Percentiles rank a stretch among this genome's conserved stretches.
These are phyloP conservation scores for Aldrovandia affinis DNA, from an alignment of 2,797 vertebrate genomes.

Conservation along the genomic window DNA sequence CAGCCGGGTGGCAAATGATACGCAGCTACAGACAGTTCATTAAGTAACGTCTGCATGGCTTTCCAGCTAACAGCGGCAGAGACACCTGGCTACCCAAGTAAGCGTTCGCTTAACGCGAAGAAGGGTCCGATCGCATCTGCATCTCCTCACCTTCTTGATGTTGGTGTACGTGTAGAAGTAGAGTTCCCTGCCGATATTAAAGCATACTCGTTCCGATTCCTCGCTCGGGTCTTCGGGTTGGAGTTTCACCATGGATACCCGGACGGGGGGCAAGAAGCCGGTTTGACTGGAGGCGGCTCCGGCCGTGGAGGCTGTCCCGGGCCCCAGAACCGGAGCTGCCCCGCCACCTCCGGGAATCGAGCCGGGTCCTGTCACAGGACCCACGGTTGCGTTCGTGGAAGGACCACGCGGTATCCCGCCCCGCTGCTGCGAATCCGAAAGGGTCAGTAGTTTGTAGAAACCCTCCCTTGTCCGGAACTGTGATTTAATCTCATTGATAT, in stretches of 20 bases:
- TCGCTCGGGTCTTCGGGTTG: slow-evolving; percentile 81
- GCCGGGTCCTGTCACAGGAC: slow-evolving; percentile 67
- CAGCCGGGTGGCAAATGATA: too few species aligned
- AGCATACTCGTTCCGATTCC: slow-evolving; percentile 87
- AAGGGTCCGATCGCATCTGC: too few species aligned
- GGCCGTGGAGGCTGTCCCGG: slow-evolving; percentile 69
- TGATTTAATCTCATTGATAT: slow-evolving; percentile 90
- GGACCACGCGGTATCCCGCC: slow-evolving; percentile 74
- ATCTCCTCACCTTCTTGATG: slow-evolving; percentile 87
- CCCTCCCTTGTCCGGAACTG: slow-evolving; percentile 92
- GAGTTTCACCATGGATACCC: slow-evolving; percentile 88
- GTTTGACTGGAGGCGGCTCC: slow-evolving; percentile 74
- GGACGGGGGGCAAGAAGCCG: slow-evolving; percentile 82
- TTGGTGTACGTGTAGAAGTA: slow-evolving; percentile 90
- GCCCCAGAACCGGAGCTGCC: slow-evolving; percentile 77
- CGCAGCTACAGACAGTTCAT: too few species aligned
- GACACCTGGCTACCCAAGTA: too few species aligned
- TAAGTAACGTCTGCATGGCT: too few species aligned
- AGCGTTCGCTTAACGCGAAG: too few species aligned
- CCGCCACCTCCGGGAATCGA: slow-evolving; percentile 70
- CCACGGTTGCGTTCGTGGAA: slow-evolving; percentile 69
- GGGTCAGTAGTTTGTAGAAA: slow-evolving; percentile 89
- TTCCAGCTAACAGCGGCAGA: too few species aligned
- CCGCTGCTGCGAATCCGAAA: slow-evolving; percentile 84
- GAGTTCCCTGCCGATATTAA: slow-evolving; percentile 89